phyloP scores from a whole-genome alignment of 2,888 invertebrate genomes.

The Baccha elongata region DNA sequence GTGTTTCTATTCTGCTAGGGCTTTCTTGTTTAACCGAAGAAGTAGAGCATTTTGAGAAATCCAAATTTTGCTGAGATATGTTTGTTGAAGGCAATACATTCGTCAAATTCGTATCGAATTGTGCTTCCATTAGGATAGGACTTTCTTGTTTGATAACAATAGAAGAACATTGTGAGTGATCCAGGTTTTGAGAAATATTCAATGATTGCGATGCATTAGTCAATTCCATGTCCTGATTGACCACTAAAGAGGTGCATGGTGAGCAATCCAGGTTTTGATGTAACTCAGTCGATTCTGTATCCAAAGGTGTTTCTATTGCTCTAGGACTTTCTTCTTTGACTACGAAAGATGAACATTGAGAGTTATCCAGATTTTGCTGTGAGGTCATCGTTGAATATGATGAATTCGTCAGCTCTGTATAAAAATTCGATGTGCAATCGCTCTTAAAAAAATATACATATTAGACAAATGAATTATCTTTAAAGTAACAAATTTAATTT shows the following conservation, averaged over 20 bases:
- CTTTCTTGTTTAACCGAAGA: slow-evolving; percentile 1
- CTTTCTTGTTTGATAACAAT: slow-evolving; percentile 1
- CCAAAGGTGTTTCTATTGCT: too few relatives aligned
- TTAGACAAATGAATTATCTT: not conserved
- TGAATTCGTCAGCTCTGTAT: not conserved
- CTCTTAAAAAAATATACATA: not conserved
- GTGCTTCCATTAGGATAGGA: too few relatives aligned
- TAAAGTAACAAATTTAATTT: too few relatives aligned
- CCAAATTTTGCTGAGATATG: too few relatives aligned
- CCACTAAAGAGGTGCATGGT: too few relatives aligned
- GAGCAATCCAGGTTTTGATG: too few relatives aligned
- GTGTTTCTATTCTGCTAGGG: too few relatives aligned
- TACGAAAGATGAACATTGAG: not conserved
- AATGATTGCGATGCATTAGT: too few relatives aligned
- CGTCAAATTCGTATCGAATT: too few relatives aligned
- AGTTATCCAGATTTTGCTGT: not conserved
- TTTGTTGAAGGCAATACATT: too few relatives aligned
- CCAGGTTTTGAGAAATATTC: not conserved
- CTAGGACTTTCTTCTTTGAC: not conserved
- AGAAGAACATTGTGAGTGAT: not conserved
- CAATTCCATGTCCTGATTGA: too few relatives aligned
- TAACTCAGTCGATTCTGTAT: too few relatives aligned
- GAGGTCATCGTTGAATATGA: not conserved
- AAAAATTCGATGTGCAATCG: not conserved
- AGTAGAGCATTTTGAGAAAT: slow-evolving; percentile 1